A percentile compares a stretch with the other conserved stretches of the same genome.
Evolutionary conservation across 2,113 vertebrate genomes (phyloP).

Genomic region (Pelvicachromis taeniatus): DNA sequence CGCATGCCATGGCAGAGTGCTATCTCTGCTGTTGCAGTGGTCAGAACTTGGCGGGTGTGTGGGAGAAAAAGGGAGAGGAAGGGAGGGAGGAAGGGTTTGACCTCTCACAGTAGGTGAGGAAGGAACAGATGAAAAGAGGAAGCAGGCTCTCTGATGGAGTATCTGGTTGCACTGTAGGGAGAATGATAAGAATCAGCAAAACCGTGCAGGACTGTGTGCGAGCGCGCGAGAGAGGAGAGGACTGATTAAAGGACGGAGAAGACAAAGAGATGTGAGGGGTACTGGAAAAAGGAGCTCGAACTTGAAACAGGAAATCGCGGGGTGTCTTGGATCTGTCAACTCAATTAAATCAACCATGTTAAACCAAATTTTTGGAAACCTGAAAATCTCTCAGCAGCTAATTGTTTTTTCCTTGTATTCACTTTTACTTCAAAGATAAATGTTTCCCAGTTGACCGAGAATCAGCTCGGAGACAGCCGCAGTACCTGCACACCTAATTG

Average conservation of each 20-base stretch:
- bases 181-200: slow-evolving; percentile 28
- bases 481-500: background rate
- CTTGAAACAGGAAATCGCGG: background rate
- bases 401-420: background rate
- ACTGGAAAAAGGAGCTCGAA: background rate
- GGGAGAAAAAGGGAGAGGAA: background rate
- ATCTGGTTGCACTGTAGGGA: slow-evolving; percentile 42
- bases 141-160: background rate
- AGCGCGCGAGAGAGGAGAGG: background rate
- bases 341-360: fast-evolving
- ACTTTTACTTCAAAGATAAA: background rate
- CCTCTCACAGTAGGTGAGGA: slow-evolving; percentile 20
- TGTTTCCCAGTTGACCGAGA: background rate
- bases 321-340: background rate
- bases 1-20: background rate
- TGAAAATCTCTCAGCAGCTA: background rate
- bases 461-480: background rate
- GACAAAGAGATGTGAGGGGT: background rate
- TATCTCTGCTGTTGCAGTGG: slow-evolving; percentile 27
- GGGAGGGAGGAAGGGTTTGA: background rate
- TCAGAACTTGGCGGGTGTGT: background rate
- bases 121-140: slow-evolving; percentile 21
- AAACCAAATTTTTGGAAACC: background rate
- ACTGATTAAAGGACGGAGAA: background rate
- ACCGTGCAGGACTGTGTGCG: background rate